Percentiles rank a stretch among this genome's conserved stretches.
These are phyloP conservation scores for Gymnothorax reevesii DNA, from an alignment of 2,797 vertebrate species.

Conservation along the genomic window DNA sequence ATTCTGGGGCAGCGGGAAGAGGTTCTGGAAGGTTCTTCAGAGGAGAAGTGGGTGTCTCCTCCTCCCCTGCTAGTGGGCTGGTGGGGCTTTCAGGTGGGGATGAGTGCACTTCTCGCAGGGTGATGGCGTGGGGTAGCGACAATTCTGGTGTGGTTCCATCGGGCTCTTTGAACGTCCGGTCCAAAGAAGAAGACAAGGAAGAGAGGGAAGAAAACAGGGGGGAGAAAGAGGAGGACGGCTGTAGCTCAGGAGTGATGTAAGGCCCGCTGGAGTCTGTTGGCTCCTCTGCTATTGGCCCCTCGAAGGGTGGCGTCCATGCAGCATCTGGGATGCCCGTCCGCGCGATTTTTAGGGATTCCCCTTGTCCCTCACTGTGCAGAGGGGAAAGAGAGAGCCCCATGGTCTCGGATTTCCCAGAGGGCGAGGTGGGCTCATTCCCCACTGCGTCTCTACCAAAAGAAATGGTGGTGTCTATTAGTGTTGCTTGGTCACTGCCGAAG, in stretches of 20 bases:
- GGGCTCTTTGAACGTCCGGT: conserved; percentile 54
- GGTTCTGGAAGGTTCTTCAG: conserved; percentile 47
- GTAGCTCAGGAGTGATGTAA: conserved; percentile 56
- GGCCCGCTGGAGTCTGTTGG: conserved; percentile 64
- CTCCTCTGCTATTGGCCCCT: conserved; percentile 66
- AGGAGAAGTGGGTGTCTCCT: conserved; percentile 25
- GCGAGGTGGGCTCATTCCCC: no score
- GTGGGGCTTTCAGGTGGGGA: conserved; percentile 48
- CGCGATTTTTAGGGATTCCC: conserved; percentile 56
- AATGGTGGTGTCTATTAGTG: neutral
- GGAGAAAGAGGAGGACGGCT: conserved; percentile 52
- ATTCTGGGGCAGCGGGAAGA: conserved; percentile 47
- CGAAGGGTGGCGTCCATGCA: conserved; percentile 50
- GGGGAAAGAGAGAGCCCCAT: conserved; percentile 39
- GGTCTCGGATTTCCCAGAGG: conserved; percentile 39
- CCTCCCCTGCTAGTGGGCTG: conserved; percentile 50
- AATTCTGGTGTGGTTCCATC: conserved; percentile 29
- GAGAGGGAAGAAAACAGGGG: conserved; percentile 28
- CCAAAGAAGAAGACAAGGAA: conserved; percentile 27
- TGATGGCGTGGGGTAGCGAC: conserved; percentile 64
- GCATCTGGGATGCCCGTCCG: conserved; percentile 62
- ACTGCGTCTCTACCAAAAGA: neutral
- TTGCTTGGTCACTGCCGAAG: conserved; percentile 19
- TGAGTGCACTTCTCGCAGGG: conserved; percentile 63
- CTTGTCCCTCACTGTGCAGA: conserved; percentile 51